Evolutionary conservation across 2,797 vertebrate species (phyloP), one percentile per base, ranked within the genome.

Genomic region (Gymnopithys bicolor): DNA sequence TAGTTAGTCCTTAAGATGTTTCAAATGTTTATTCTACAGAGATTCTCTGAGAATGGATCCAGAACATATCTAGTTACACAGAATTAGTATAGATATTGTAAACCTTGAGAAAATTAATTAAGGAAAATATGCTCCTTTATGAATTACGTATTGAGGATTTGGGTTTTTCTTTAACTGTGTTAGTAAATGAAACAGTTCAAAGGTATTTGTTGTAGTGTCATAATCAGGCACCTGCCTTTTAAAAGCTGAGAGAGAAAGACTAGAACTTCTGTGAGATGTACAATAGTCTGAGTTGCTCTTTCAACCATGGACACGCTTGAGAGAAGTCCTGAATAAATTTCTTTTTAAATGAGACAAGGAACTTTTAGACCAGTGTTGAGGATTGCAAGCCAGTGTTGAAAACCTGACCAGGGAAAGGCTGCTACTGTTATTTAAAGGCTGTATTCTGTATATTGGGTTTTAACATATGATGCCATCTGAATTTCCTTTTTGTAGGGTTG

Each of bases 31-130:
- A 97, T 97, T 98, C 96, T 97, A 95, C 93, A 95, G 95, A 98
- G 96, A 97, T 97, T 97, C 97, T 97, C 96, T 97, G 97, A 97
- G 97, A 97, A 97, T 95, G 92, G 95, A 96, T 97, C 94, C 97
- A 97, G 97, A 97, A 97, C 90, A 41, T 98, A 98, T 98, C 97
- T 96, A 96, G 96, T 98, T 98, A 97, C 97, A 97, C 93, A 95
- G 98, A 98, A 98, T 98, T 98, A 98, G 97, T 97, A 96, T 74
- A 97, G 96, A 97, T 98, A 97, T 86, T 98, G 97, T 98, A 98
- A 98, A 98, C 89, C 84, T 97, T 93, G 96, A 97, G 96, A 98
- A 98, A 98, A 98, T 98, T 97, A 98, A 98, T 98, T 98, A 98
- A 96, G 95, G 96, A 97, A 98, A 97, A 98, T 96, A 97, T 97